Conservation (phyloP, 2,888 invertebrate genomes). For the Diarsia rubi region DNA sequence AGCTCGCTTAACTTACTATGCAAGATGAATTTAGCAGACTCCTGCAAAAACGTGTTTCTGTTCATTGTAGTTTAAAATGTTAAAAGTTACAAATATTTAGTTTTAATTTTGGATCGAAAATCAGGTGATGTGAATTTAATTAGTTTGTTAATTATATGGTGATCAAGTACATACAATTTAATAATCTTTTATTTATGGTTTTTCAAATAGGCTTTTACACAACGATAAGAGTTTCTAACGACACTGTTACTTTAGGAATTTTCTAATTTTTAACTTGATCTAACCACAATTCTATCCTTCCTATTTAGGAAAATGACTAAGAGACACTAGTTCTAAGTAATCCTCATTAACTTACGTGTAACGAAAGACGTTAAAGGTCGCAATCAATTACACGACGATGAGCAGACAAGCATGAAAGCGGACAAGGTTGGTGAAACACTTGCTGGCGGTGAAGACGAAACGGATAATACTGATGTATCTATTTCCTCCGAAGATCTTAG, state of each 20-base stretch:
- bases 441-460: conserved; percentile 4
- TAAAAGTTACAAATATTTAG: neutral
- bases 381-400: conserved; percentile 68
- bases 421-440: conserved; percentile 66
- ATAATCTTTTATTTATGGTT: neutral
- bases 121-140: neutral
- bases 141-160: neutral
- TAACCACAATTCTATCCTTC: neutral
- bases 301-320: conserved; percentile 11
- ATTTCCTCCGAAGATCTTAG: neutral
- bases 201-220: neutral
- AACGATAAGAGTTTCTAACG: neutral
- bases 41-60: neutral
- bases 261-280: too few relatives aligned
- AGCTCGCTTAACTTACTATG: conserved; percentile 18
- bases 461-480: neutral
- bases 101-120: neutral
- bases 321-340: conserved; percentile 2
- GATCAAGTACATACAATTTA: neutral
- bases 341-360: conserved; percentile 43
- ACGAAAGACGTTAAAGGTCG: conserved; percentile 70
- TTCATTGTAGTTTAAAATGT: neutral
- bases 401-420: conserved; percentile 70
- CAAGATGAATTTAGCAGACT: conserved; percentile 15
- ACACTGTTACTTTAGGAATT: neutral